Percentiles rank a stretch among this genome's conserved stretches.
Evolutionary conservation across 1,140 invertebrate genomes (phyloP).

Genomic region (Nebria ingens): DNA sequence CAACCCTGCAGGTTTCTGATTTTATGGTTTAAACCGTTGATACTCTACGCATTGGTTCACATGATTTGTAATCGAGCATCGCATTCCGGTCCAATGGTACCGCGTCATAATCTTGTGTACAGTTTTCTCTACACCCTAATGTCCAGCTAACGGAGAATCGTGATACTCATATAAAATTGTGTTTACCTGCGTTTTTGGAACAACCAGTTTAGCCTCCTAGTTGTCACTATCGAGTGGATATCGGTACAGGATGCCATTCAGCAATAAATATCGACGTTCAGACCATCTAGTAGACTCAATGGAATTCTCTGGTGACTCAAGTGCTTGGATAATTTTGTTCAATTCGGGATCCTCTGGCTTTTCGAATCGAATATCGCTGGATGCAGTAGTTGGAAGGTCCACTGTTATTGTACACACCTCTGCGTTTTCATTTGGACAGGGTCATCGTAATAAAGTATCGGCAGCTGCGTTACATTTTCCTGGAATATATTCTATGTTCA

Average conservation of each 20-base stretch:
- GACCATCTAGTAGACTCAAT: slow-evolving; percentile 11
- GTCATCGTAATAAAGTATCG: not conserved
- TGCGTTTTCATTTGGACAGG: no score
- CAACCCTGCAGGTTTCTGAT: slow-evolving; percentile 24
- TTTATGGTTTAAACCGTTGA: slow-evolving; percentile 13
- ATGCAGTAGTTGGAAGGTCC: slow-evolving; percentile 17
- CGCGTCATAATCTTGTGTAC: slow-evolving; percentile 18
- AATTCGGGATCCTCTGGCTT: slow-evolving; percentile 23
- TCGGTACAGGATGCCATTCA: slow-evolving; percentile 21
- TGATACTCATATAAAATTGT: slow-evolving; percentile 20
- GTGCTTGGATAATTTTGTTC: slow-evolving; percentile 18
- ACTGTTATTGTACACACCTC: no score
- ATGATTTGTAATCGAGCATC: slow-evolving; percentile 14
- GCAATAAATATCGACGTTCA: slow-evolving; percentile 20
- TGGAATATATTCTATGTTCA: not conserved
- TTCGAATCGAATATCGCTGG: slow-evolving; percentile 17
- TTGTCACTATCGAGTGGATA: slow-evolving; percentile 16
- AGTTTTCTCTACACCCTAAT: slow-evolving; percentile 24
- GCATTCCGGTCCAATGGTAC: slow-evolving; percentile 23
- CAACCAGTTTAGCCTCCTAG: slow-evolving; percentile 20
- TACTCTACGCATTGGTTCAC: slow-evolving; percentile 16
- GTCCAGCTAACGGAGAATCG: slow-evolving; percentile 23
- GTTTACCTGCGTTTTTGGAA: slow-evolving; percentile 12
- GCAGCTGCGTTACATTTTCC: not conserved
- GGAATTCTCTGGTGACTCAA: slow-evolving; percentile 16